Conservation (phyloP, 1,140 invertebrate genomes). For the Drosophila takahashii region DNA sequence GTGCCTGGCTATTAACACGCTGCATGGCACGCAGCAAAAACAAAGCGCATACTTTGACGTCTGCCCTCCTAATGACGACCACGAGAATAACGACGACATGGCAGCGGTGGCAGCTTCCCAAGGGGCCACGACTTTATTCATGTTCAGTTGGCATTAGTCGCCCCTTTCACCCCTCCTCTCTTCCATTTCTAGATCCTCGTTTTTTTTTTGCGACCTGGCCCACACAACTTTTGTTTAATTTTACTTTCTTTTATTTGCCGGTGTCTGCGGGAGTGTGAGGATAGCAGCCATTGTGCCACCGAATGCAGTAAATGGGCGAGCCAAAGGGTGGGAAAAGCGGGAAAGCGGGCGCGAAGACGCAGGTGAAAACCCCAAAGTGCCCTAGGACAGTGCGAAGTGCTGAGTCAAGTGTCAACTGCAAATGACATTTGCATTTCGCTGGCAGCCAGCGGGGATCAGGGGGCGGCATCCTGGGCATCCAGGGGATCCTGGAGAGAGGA, state of each 20-base stretch:
- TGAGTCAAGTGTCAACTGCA: conserved; percentile 83
- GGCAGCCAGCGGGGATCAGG: conserved; percentile 29
- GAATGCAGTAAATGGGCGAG: conserved; percentile 32
- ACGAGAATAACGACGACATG: conserved; percentile 64
- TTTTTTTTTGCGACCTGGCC: conserved; percentile 18
- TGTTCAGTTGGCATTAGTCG: conserved; percentile 75
- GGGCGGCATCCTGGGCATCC: neutral
- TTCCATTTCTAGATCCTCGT: conserved; percentile 23
- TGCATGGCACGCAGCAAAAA: conserved; percentile 59
- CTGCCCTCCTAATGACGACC: conserved; percentile 81
- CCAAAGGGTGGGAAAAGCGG: neutral
- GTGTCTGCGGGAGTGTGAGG: conserved; percentile 36
- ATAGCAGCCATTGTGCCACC: conserved; percentile 60
- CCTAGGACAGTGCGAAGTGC: conserved; percentile 81
- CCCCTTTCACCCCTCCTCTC: conserved; percentile 13
- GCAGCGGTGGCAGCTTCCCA: conserved; percentile 48
- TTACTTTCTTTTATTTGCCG: conserved; percentile 52
- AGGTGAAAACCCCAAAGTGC: conserved; percentile 83
- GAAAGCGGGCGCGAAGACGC: conserved; percentile 36
- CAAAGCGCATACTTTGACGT: conserved; percentile 77
- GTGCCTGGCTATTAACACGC: conserved; percentile 74
- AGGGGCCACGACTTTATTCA: conserved; percentile 74
- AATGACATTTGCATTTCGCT: conserved; percentile 83
- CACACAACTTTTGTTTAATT: conserved; percentile 51
- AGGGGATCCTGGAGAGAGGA: neutral